Evolutionary conservation across 2,888 invertebrate genomes (phyloP).

Genomic region (Eulithis testata): DNA sequence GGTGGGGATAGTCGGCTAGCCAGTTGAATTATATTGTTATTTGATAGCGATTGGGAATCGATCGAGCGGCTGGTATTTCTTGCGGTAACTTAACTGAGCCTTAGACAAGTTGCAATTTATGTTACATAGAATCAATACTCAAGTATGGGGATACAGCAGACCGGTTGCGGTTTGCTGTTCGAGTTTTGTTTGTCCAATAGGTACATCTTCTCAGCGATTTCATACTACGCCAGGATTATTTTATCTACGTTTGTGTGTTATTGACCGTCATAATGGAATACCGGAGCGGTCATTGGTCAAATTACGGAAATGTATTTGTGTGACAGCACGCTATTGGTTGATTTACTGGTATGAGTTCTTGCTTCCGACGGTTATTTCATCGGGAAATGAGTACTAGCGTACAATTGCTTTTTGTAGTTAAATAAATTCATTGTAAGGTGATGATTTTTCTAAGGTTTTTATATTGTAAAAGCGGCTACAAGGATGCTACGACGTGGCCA

Average conservation of each 20-base stretch:
- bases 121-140: background rate
- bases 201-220: slow-evolving; percentile 1
- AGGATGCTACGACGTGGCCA: too few species aligned
- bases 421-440: too few species aligned
- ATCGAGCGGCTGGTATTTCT: slow-evolving; percentile 45
- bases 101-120: slow-evolving; percentile 25
- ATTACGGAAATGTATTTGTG: slow-evolving; percentile 20
- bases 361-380: slow-evolving; percentile 22
- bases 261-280: slow-evolving; percentile 30
- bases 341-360: slow-evolving; percentile 14
- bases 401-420: background rate
- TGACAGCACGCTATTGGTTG: slow-evolving; percentile 28
- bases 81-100: slow-evolving; percentile 35
- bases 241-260: slow-evolving; percentile 15
- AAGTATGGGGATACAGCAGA: background rate
- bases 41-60: slow-evolving; percentile 51
- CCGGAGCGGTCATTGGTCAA: slow-evolving; percentile 25
- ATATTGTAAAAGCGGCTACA: too few species aligned
- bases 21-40: slow-evolving; percentile 60
- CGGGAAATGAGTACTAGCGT: slow-evolving; percentile 3
- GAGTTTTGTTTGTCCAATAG: background rate
- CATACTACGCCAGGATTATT: slow-evolving; percentile 2
- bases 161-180: too few species aligned
- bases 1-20: slow-evolving; percentile 46
- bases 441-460: too few species aligned